phyloP scores from a whole-genome alignment of 2,888 invertebrate species.

The Callyntrura sp. region DNA sequence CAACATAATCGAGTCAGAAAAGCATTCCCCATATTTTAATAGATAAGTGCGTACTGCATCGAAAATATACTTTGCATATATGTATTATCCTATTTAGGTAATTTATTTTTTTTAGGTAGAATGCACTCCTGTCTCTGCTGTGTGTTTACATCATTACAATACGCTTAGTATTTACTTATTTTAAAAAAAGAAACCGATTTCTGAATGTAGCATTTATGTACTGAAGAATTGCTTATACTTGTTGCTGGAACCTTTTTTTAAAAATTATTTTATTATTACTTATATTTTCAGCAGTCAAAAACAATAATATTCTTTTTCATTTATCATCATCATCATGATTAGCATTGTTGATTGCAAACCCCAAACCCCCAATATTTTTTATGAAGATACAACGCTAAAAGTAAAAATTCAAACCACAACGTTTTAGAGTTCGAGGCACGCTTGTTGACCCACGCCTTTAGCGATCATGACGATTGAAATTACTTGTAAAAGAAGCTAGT shows the following conservation, averaged over 20 bases:
- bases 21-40: slow-evolving; percentile 58
- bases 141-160: slow-evolving; percentile 28
- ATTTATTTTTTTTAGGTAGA: slow-evolving; percentile 18
- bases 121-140: slow-evolving; percentile 49
- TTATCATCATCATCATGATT: slow-evolving; percentile 61
- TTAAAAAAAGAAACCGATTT: slow-evolving; percentile 37
- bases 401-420: slow-evolving; percentile 16
- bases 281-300: slow-evolving; percentile 60
- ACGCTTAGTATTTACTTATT: not conserved
- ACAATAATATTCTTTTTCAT: slow-evolving; percentile 3
- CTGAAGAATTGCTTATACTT: slow-evolving; percentile 29
- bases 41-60: slow-evolving; percentile 57
- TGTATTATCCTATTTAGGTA: slow-evolving; percentile 8
- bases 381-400: slow-evolving; percentile 42
- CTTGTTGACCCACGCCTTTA: slow-evolving; percentile 73
- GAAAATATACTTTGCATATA: slow-evolving; percentile 59
- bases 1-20: slow-evolving; percentile 11
- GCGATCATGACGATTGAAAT: slow-evolving; percentile 1
- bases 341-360: slow-evolving; percentile 76
- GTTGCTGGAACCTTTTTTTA: slow-evolving; percentile 53
- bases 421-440: slow-evolving; percentile 61
- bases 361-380: slow-evolving; percentile 51
- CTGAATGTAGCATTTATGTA: slow-evolving; percentile 42
- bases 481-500: not conserved
- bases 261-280: slow-evolving; percentile 56